phyloP scores from a whole-genome alignment of 2,113 vertebrate species.

The Platysternon megacephalum region DNA sequence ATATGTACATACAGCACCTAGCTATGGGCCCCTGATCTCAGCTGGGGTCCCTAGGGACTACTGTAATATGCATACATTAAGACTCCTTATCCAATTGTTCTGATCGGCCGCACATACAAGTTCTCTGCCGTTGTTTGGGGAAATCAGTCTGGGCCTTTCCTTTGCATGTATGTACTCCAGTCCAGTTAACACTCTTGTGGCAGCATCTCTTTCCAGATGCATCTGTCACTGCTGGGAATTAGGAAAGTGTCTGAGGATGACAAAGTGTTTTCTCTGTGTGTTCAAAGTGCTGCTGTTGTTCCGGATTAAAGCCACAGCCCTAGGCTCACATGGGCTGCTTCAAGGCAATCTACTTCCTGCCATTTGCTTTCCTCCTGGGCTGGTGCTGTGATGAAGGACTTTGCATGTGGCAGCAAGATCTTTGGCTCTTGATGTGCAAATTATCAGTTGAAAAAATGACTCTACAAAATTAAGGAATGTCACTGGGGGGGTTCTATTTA shows the following conservation, averaged over 20 bases:
- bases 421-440: constrained; percentile 61
- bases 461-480: constrained; percentile 72
- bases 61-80: fast-evolving
- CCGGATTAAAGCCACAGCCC: neutral
- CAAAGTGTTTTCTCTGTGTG: neutral
- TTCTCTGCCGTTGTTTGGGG: fast-evolving
- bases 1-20: fast-evolving
- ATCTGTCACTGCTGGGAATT: neutral
- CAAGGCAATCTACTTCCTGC: constrained; percentile 33
- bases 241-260: fast-evolving
- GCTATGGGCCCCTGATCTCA: neutral
- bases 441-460: constrained; percentile 74
- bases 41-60: fast-evolving
- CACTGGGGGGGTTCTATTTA: constrained; percentile 61
- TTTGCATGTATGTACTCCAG: neutral
- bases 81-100: fast-evolving
- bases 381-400: neutral
- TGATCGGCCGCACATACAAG: fast-evolving
- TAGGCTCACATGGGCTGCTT: neutral
- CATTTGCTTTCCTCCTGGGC: constrained; percentile 17
- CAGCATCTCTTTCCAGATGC: fast-evolving
- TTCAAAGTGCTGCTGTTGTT: neutral
- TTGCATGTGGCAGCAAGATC: constrained; percentile 61
- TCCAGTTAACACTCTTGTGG: fast-evolving
- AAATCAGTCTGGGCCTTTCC: neutral